These are phyloP conservation scores for Tauraco hartlaubi DNA, from an alignment of 2,797 vertebrate genomes.

Conservation along the genomic window DNA sequence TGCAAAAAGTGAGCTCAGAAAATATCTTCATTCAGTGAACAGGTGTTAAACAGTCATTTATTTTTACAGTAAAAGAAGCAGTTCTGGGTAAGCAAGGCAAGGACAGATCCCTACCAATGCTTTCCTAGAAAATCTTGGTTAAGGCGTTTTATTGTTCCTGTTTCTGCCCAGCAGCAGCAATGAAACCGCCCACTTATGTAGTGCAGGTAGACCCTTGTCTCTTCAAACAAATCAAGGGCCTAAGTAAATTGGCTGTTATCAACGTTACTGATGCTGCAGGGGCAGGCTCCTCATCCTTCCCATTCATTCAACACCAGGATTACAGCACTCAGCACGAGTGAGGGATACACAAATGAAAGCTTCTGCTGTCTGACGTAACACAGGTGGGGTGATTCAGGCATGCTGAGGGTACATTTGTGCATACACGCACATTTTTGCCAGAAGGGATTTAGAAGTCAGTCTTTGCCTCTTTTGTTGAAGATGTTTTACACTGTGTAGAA, in stretches of 20 bases:
- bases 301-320: not conserved
- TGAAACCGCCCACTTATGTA: not conserved
- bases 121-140: not conserved
- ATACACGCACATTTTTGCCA: not conserved
- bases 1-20: not conserved
- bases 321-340: not conserved
- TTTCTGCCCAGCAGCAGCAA: not conserved
- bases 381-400: not conserved
- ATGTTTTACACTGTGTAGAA: not conserved
- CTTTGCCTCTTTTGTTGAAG: not conserved
- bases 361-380: not conserved
- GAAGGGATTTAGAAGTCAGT: not conserved
- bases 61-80: not conserved
- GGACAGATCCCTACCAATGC: not conserved
- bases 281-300: not conserved
- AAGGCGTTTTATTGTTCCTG: not conserved
- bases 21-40: not conserved
- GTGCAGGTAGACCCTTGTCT: not conserved
- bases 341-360: not conserved
- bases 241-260: not conserved
- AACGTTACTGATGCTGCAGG: not conserved
- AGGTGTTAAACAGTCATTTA: not conserved
- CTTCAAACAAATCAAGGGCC: not conserved
- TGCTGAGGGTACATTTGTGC: not conserved
- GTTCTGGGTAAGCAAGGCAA: not conserved